Evolutionary conservation across 2,888 invertebrate genomes (phyloP), one percentile per base, ranked within the genome.

Genomic region (Reticulitermes lucifugus): DNA sequence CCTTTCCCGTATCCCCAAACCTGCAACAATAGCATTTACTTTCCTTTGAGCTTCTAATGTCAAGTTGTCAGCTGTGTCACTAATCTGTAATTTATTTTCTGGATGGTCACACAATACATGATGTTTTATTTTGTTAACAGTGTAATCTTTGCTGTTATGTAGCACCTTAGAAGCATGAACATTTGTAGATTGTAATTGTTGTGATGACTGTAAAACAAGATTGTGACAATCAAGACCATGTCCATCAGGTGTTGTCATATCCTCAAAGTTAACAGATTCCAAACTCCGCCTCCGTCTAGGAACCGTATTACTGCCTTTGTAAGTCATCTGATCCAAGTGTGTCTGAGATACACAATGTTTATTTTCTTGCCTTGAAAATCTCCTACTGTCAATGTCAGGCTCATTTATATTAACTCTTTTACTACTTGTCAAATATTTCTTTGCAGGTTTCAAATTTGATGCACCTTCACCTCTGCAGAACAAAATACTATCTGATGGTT

Each of bases 1-100:
- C 83, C 89, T 87, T 86, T 90, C 90, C 9, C 90, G 88, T 10
- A 89, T 87, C 0, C 89, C 89, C 18, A 89, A 86, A 10, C 88
- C 88, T 51, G 87, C 88, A 70, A 88, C 87, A 55, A 88, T 87
- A 2, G 88, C 86, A 80, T 88, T 88, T 10, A 88, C 87, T 85
- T 88, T 89, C 43, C 87, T 84, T 51, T 88, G 88, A 43, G 87
- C 85, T 60, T 87, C 88, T 22, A 79, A 77, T 18, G 86, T 51
- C 12, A 87, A 79, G 79, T 83, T 77, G 65, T 87, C 86, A 60
- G 85, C 21, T 14, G 10, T n/a, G 43, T n/a, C 41, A 81, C 41
- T 14, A 18, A 1, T 7, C 46, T 81, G 65, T 4, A n/a, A 21
- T 59, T 80, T 80, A 10, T 73, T 73, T 12, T 9, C 65, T 25